Evolutionary conservation across 1,140 invertebrate species (phyloP), one percentile per base, ranked within the genome.

Genomic region (Mylabris phalerata): DNA sequence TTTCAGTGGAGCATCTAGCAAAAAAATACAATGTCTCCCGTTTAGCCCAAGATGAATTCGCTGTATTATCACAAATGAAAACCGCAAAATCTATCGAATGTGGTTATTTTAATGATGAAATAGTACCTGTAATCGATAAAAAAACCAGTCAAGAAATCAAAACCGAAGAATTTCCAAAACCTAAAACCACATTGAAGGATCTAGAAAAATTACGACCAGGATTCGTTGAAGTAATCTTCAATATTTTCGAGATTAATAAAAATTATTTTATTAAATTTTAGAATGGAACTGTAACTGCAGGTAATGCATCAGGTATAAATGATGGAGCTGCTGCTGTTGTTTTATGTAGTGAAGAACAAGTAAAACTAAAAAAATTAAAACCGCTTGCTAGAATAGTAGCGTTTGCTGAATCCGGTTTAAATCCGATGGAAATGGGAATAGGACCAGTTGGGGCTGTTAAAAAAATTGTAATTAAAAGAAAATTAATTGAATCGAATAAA

Each of bases 321-420:
- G 92, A 95, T 76, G 91, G 92, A 10, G 91, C 92, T 41, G 91
- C 92, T 27, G 88, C 84, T 27, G 75, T 94, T 5, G 75, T 93
- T 44, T 67, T 95, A 10, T 84, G 84, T 78, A 84, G 80, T 32
- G 72, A 73, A 48, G 72, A 79, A 58, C 75, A 79, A 63, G 82
- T 86, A 1, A 67, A 67, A 45, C 71, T 73, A 38, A 71, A 72
- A 48, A 66, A 73, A 1, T 47, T 78, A 0, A 71, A 67, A 38
- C 79, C 85, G 0, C 61, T 90, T 42, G 88, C 81, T 13, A 80
- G 73, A 71, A 84, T 91, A 65, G 79, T 89, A 25, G 83, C 83
- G 13, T 80, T 82, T 70, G 78, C 84, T 13, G 79, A 84, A 69
- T 76, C 70, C 48, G 89, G 88, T 27, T 75, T 88, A 10, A 85